Conservation (phyloP, 2,797 vertebrate species). For the Periparus ater region DNA sequence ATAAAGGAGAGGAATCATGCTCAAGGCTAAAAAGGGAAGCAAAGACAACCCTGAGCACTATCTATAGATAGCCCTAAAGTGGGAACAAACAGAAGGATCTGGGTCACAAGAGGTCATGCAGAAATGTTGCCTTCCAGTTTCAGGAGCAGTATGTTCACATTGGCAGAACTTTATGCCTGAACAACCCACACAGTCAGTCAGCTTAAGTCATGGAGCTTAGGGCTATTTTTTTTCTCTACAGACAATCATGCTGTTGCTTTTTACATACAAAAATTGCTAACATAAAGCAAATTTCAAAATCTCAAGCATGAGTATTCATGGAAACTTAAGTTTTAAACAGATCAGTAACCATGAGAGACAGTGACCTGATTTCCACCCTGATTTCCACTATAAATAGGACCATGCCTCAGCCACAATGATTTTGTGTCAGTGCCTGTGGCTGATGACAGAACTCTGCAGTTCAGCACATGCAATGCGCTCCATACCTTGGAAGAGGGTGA, state of each 20-base stretch:
- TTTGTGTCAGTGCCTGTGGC: conserved; percentile 27
- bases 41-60: neutral
- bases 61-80: neutral
- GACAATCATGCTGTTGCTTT: neutral
- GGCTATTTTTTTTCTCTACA: neutral
- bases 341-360: conserved; percentile 40
- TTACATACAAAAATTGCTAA: neutral
- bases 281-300: conserved; percentile 31
- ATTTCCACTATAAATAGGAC: neutral
- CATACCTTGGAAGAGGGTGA: neutral
- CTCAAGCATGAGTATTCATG: conserved; percentile 7
- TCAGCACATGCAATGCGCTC: neutral
- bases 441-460: conserved; percentile 13
- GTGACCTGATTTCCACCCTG: conserved; percentile 23
- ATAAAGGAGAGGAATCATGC: neutral
- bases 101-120: neutral
- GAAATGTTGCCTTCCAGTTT: neutral
- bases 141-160: neutral
- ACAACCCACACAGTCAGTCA: neutral
- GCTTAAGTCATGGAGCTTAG: neutral
- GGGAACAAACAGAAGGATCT: neutral
- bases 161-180: neutral
- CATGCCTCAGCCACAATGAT: conserved; percentile 19
- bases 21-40: neutral
- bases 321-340: conserved; percentile 42